Percentiles rank a stretch among this genome's conserved stretches.
Conservation (phyloP, 2,888 invertebrate species). For the Anorthoa munda region DNA sequence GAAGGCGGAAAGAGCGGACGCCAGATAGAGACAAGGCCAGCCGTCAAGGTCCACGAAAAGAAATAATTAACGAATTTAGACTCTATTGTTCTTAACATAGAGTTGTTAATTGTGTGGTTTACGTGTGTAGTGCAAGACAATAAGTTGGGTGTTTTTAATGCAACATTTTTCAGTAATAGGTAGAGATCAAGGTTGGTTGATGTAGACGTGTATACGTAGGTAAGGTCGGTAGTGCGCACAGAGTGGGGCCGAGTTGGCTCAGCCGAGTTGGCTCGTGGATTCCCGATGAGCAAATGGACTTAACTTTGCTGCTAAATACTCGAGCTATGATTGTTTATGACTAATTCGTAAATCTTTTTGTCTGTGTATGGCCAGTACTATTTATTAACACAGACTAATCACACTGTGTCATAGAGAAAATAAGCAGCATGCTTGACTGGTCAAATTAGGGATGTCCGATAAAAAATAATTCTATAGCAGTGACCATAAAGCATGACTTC, state of each 20-base stretch:
- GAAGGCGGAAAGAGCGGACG: constrained; percentile 90
- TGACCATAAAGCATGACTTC: constrained; percentile 29
- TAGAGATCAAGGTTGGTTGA: constrained; percentile 87
- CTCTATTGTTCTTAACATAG: constrained; percentile 69
- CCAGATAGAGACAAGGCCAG: constrained; percentile 88
- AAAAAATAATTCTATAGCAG: constrained; percentile 26
- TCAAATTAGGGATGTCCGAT: constrained; percentile 27
- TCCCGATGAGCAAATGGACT: constrained; percentile 47
- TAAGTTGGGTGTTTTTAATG: constrained; percentile 86
- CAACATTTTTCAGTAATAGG: constrained; percentile 89
- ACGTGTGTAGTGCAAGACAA: constrained; percentile 81
- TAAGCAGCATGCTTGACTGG: constrained; percentile 32
- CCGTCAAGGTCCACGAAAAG: constrained; percentile 83
- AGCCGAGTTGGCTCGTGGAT: constrained; percentile 36
- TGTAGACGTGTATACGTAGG: constrained; percentile 61
- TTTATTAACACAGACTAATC: constrained; percentile 14
- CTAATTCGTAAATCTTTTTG: constrained; percentile 35
- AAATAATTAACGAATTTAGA: constrained; percentile 68
- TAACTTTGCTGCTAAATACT: constrained; percentile 46
- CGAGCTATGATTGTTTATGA: constrained; percentile 39
- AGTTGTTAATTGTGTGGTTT: constrained; percentile 70
- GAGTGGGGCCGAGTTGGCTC: constrained; percentile 35
- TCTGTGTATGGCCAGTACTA: constrained; percentile 15
- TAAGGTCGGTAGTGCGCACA: constrained; percentile 66
- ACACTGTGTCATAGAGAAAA: constrained; percentile 17